phyloP scores from a whole-genome alignment of 2,888 invertebrate species.

The Chelonus formosanus region DNA sequence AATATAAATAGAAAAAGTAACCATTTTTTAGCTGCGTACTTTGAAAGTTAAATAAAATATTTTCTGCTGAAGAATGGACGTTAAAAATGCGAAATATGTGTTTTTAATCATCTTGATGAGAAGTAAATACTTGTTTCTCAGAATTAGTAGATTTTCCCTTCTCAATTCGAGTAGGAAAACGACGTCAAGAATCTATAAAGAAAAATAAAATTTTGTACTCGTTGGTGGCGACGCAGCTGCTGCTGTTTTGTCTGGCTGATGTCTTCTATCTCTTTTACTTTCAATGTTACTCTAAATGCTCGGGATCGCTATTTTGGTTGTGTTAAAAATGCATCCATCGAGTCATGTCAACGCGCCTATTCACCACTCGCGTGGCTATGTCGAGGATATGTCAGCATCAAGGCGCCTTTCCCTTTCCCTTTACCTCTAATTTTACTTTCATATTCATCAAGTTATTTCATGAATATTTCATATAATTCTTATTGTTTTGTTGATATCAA shows the following conservation, averaged over 20 bases:
- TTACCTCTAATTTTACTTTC: not conserved
- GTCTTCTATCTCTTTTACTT: slow-evolving; percentile 37
- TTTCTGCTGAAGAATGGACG: no score
- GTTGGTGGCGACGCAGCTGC: slow-evolving; percentile 51
- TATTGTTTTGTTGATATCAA: slow-evolving; percentile 8
- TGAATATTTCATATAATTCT: not conserved
- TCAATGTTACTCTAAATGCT: slow-evolving; percentile 47
- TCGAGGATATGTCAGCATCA: slow-evolving; percentile 32
- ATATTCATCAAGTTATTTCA: not conserved
- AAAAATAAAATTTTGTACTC: slow-evolving; percentile 36
- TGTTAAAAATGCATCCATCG: slow-evolving; percentile 63
- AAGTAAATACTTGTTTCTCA: no score
- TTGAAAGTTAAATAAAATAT: no score
- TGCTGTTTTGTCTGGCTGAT: slow-evolving; percentile 55
- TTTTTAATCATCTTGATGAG: no score
- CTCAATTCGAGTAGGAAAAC: slow-evolving; percentile 35
- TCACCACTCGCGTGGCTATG: slow-evolving; percentile 36
- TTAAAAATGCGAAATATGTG: no score
- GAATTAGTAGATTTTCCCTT: no score
- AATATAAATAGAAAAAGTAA: no score
- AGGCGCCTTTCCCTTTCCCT: slow-evolving; percentile 1
- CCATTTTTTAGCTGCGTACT: no score
- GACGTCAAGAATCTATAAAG: slow-evolving; percentile 41
- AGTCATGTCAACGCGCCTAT: slow-evolving; percentile 53
- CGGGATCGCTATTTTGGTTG: slow-evolving; percentile 59